phyloP scores from a whole-genome alignment of 2,888 invertebrate species.

The Thelaira solivaga region DNA sequence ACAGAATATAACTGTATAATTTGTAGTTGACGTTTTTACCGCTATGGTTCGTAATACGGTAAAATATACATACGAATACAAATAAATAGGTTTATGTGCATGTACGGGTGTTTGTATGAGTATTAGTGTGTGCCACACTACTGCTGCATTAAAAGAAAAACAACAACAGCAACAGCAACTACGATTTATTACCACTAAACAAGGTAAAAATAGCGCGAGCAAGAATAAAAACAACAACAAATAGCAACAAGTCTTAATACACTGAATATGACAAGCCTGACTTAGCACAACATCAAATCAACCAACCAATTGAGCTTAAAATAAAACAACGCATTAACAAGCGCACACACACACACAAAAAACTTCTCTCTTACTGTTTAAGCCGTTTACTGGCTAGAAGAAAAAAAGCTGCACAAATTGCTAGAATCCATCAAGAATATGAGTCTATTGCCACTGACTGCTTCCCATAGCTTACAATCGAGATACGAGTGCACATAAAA shows the following conservation, averaged over 20 bases:
- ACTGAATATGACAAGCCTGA: conserved; percentile 54
- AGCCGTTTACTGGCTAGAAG: too few species aligned
- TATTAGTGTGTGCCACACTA: conserved; percentile 44
- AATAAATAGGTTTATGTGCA: too few species aligned
- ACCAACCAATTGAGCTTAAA: conserved; percentile 32
- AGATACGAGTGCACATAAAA: too few species aligned
- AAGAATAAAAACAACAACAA: neutral
- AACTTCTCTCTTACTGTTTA: neutral
- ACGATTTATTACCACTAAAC: too few species aligned
- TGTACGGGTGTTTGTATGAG: conserved; percentile 48
- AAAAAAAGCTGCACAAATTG: conserved; percentile 30
- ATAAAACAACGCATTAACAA: conserved; percentile 23
- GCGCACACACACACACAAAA: neutral
- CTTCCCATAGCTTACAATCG: too few species aligned
- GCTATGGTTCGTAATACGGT: conserved; percentile 77
- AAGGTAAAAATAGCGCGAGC: too few species aligned
- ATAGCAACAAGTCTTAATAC: conserved; percentile 52
- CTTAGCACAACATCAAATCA: conserved; percentile 34
- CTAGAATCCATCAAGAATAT: conserved; percentile 24
- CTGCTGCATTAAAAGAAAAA: conserved; percentile 1
- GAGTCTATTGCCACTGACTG: too few species aligned
- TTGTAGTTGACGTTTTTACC: conserved; percentile 77
- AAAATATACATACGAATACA: too few species aligned
- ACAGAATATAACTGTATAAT: conserved; percentile 74
- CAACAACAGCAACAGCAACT: conserved; percentile 59